Percentiles rank a stretch among this genome's conserved stretches.
phyloP scores from a whole-genome alignment of 2,888 invertebrate species.

The Calameuta pallipes region DNA sequence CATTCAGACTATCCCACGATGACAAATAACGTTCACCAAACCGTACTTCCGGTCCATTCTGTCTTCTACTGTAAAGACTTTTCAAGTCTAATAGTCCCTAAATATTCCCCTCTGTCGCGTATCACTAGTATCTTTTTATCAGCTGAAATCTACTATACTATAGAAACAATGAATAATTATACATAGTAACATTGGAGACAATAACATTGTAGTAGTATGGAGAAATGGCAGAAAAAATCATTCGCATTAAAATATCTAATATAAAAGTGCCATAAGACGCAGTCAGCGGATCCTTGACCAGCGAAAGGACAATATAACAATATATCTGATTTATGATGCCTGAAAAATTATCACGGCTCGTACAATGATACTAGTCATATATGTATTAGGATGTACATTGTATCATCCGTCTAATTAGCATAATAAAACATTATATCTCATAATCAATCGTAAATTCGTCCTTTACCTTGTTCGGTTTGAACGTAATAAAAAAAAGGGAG shows the following conservation, averaged over 20 bases:
- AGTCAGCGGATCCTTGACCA: background rate
- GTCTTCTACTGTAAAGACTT: slow-evolving; percentile 7
- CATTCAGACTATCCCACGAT: background rate
- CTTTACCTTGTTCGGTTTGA: background rate
- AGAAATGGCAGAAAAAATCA: background rate
- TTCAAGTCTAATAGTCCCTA: background rate
- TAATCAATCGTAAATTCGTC: background rate
- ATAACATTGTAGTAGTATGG: no score
- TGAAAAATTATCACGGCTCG: background rate
- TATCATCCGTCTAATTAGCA: background rate
- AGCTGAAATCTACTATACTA: background rate
- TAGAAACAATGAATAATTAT: background rate
- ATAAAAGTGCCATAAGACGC: background rate
- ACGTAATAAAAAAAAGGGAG: background rate
- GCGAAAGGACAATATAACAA: background rate
- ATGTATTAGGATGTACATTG: background rate
- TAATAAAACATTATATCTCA: background rate
- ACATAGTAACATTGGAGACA: background rate
- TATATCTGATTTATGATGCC: background rate
- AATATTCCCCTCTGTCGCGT: background rate
- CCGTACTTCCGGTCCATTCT: slow-evolving; percentile 30
- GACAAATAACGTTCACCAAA: slow-evolving; percentile 11
- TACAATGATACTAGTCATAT: background rate
- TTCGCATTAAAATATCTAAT: background rate
- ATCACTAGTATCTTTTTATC: background rate